phyloP scores from a whole-genome alignment of 1,140 invertebrate genomes.

The Pogonomyrmex californicus region DNA sequence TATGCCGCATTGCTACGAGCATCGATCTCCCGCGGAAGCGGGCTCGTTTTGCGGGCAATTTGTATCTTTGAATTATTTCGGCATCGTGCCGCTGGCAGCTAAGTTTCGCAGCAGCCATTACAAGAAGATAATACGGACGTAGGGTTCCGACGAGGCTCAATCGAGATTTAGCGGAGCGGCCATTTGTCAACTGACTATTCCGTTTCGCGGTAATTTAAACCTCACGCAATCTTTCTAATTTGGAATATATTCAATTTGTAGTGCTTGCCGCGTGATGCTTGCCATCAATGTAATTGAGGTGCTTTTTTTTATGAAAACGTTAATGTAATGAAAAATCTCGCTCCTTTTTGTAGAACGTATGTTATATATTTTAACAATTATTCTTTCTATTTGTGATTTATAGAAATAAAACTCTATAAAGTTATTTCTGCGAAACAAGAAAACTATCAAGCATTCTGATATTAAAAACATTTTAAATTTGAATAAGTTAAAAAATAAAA shows the following conservation, averaged over 20 bases:
- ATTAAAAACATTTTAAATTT: not conserved
- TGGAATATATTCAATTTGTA: not conserved
- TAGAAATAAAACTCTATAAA: not conserved
- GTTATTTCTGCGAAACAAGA: not conserved
- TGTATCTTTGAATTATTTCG: slow-evolving; percentile 75
- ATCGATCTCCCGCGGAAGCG: slow-evolving; percentile 64
- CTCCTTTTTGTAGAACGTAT: not conserved
- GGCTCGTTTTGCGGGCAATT: slow-evolving; percentile 68
- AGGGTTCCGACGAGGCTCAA: slow-evolving; percentile 27
- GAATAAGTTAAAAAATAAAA: not conserved
- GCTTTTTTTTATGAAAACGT: not conserved
- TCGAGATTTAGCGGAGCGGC: slow-evolving; percentile 37
- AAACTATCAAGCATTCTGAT: not conserved
- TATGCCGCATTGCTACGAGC: slow-evolving; percentile 14
- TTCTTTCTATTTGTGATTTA: not conserved
- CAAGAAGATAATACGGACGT: slow-evolving; percentile 18
- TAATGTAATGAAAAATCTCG: not conserved
- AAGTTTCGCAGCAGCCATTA: slow-evolving; percentile 57
- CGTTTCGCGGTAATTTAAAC: slow-evolving; percentile 22
- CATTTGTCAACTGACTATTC: slow-evolving; percentile 25
- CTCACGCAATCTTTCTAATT: not conserved
- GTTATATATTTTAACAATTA: slow-evolving; percentile 1
- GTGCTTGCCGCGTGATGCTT: not conserved
- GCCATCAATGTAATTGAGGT: not conserved
- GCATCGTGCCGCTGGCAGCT: slow-evolving; percentile 57